phyloP scores from a whole-genome alignment of 2,797 vertebrate species.

The Distichodus sexfasciatus region DNA sequence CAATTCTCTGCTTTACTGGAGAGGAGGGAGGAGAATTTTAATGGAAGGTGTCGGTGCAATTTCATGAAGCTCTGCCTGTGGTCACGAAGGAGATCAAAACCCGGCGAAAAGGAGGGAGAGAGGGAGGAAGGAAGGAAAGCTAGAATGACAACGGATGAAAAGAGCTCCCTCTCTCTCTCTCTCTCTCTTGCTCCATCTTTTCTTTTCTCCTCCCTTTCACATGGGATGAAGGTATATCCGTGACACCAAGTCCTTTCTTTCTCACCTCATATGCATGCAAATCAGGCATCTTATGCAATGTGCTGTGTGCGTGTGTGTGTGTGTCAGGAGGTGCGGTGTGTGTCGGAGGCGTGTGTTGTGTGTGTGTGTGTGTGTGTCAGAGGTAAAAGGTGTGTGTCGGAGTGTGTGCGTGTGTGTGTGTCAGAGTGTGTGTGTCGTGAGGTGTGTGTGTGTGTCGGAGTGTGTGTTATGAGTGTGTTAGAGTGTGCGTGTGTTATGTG shows the following conservation, averaged over 20 bases:
- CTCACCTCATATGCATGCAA: slow-evolving; percentile 81
- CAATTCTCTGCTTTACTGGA: slow-evolving; percentile 55
- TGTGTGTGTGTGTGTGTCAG: slow-evolving; percentile 48
- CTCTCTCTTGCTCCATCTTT: slow-evolving; percentile 45
- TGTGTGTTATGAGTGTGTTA: slow-evolving; percentile 11
- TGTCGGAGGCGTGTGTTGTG: slow-evolving; percentile 22
- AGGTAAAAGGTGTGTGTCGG: slow-evolving; percentile 11
- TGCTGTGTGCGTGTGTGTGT: slow-evolving; percentile 60
- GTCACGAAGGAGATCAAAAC: slow-evolving; percentile 43
- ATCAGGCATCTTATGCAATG: slow-evolving; percentile 76
- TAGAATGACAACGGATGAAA: slow-evolving; percentile 54
- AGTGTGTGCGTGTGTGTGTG: slow-evolving; percentile 30
- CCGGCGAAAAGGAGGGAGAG: slow-evolving; percentile 26
- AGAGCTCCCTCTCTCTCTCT: slow-evolving; percentile 56
- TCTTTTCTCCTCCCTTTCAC: too few species aligned
- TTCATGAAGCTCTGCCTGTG: slow-evolving; percentile 66
- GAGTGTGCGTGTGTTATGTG: slow-evolving; percentile 28
- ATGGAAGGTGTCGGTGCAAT: slow-evolving; percentile 62
- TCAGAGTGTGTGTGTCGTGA: slow-evolving; percentile 67
- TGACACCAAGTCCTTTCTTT: slow-evolving; percentile 65
- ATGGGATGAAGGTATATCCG: slow-evolving; percentile 44
- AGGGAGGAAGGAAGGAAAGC: slow-evolving; percentile 34
- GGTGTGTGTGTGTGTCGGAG: slow-evolving; percentile 52
- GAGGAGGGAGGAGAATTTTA: slow-evolving; percentile 66
- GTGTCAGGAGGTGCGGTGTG: slow-evolving; percentile 9